phyloP scores from a whole-genome alignment of 1,140 invertebrate species.

The Phortica variegata region DNA sequence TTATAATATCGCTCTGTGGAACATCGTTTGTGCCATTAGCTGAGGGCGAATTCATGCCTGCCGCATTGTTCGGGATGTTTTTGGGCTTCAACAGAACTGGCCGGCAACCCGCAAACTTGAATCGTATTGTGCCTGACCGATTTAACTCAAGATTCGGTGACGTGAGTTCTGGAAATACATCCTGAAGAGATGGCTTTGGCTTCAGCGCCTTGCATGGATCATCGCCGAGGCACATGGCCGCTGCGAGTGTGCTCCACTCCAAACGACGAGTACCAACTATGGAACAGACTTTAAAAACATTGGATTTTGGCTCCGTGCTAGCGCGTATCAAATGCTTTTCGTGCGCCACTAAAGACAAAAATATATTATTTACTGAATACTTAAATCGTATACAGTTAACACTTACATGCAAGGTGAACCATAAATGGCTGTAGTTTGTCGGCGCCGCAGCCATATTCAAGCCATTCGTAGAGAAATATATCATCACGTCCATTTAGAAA shows the following conservation, averaged over 20 bases:
- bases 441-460: conserved; percentile 43
- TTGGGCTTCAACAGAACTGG: conserved; percentile 44
- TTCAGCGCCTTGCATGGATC: conserved; percentile 46
- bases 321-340: background rate
- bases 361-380: background rate
- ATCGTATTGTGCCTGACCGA: conserved; percentile 44
- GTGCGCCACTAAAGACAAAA: background rate
- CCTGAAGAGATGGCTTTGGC: conserved; percentile 35
- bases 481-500: conserved; percentile 42
- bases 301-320: conserved; percentile 14
- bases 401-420: conserved; percentile 35
- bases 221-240: conserved; percentile 54
- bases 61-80: conserved; percentile 1
- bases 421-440: conserved; percentile 45
- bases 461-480: conserved; percentile 51
- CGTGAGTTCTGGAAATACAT: conserved; percentile 40
- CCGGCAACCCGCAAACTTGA: conserved; percentile 51
- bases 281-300: conserved; percentile 30
- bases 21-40: conserved; percentile 16
- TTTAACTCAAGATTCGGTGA: conserved; percentile 39
- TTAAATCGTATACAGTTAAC: background rate
- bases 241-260: conserved; percentile 46
- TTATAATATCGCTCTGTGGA: conserved; percentile 39
- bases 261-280: conserved; percentile 43
- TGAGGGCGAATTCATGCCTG: conserved; percentile 15